phyloP scores from a whole-genome alignment of 2,888 invertebrate species.

The Folsomia candida region DNA sequence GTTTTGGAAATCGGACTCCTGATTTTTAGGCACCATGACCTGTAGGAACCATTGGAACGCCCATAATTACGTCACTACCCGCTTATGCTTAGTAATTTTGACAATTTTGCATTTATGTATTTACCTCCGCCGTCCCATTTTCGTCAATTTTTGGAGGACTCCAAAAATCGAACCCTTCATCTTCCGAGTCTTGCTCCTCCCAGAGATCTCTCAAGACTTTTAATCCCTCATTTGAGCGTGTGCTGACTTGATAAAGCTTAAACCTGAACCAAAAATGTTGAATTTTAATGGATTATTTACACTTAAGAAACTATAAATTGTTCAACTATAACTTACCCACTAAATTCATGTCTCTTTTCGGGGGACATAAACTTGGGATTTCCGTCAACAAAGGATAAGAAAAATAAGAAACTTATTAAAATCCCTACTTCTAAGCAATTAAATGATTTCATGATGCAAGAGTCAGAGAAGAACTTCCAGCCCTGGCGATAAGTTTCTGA shows the following conservation, averaged over 20 bases:
- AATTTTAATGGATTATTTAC: neutral
- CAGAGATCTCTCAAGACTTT: conserved; percentile 56
- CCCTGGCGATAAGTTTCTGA: no score
- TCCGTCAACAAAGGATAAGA: neutral
- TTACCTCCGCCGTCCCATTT: no score
- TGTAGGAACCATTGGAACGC: no score
- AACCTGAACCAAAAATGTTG: conserved; percentile 1
- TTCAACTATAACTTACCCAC: neutral
- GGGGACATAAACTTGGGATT: neutral
- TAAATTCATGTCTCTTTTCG: neutral
- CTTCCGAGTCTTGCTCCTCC: conserved; percentile 54
- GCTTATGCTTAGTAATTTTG: no score
- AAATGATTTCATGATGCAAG: no score
- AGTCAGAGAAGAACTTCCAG: no score
- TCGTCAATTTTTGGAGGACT: conserved; percentile 59
- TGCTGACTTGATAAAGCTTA: conserved; percentile 54
- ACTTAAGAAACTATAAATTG: neutral
- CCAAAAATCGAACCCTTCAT: conserved; percentile 66
- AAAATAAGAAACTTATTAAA: no score
- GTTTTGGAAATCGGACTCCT: conserved; percentile 17
- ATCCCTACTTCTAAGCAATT: no score
- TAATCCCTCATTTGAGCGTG: conserved; percentile 56
- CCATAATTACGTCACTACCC: no score
- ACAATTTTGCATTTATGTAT: no score
- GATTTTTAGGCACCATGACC: conserved; percentile 68